A percentile compares a stretch with the other conserved stretches of the same genome.
These are phyloP conservation scores for Clarias batrachus DNA, from an alignment of 2,113 vertebrate species.

Conservation along the genomic window DNA sequence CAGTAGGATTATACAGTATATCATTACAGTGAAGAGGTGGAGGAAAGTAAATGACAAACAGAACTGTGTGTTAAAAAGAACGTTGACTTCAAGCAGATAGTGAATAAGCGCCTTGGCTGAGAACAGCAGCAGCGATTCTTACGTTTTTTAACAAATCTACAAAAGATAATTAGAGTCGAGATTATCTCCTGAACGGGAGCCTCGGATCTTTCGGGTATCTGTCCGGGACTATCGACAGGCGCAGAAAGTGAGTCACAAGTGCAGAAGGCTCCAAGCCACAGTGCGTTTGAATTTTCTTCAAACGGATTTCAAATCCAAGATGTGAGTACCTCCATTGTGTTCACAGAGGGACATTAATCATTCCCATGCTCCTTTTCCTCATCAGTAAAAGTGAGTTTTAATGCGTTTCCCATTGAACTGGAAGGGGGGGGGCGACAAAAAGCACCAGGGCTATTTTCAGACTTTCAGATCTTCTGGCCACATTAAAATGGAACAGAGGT, in stretches of 20 bases:
- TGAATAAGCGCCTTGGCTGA: neutral
- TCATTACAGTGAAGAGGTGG: neutral
- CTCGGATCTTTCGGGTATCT: neutral
- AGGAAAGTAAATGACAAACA: neutral
- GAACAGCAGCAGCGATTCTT: neutral
- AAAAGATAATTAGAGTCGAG: too few species aligned
- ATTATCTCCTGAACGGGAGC: neutral
- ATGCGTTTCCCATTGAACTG: conserved; percentile 59
- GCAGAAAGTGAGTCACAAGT: neutral
- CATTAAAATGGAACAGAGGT: conserved; percentile 64
- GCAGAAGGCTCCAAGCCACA: neutral
- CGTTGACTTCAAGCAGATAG: neutral
- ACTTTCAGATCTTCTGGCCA: conserved; percentile 50
- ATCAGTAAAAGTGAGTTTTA: conserved; percentile 55
- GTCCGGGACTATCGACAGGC: neutral
- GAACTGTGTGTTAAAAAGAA: neutral
- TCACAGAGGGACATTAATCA: conserved; percentile 52
- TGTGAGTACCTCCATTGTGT: conserved; percentile 38
- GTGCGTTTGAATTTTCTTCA: neutral
- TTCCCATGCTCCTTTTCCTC: conserved; percentile 47
- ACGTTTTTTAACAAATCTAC: too few species aligned
- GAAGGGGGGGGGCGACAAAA: conserved; percentile 29
- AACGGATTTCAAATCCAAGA: conserved; percentile 18
- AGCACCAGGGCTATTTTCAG: conserved; percentile 61
- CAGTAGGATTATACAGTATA: neutral